Conservation (phyloP, 2,797 vertebrate genomes). For the Sebastes flavidus region DNA sequence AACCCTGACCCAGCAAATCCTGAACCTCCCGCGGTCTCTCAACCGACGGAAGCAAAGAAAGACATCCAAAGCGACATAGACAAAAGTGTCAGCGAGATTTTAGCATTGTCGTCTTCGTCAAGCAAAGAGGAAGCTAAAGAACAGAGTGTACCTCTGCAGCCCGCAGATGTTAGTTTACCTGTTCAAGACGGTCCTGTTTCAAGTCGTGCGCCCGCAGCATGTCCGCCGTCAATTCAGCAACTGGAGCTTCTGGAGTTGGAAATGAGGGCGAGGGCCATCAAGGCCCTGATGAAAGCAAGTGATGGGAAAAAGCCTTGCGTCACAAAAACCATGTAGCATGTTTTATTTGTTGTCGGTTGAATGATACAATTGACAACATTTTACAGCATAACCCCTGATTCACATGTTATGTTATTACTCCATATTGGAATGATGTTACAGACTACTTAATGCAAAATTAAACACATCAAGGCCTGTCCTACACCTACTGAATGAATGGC, state of each 20-base stretch:
- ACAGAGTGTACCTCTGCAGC: background rate
- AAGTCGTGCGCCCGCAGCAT: constrained; percentile 49
- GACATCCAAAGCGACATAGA: constrained; percentile 96
- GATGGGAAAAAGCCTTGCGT: constrained; percentile 83
- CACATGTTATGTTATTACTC: constrained; percentile 11
- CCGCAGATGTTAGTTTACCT: background rate
- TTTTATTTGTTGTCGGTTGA: background rate
- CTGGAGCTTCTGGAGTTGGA: constrained; percentile 96
- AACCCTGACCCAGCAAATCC: background rate
- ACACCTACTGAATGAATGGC: background rate
- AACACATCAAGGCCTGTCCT: background rate
- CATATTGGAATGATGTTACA: constrained; percentile 46
- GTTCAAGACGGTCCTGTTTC: background rate
- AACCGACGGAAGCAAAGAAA: constrained; percentile 41
- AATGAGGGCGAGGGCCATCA: constrained; percentile 97
- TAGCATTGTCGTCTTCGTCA: constrained; percentile 82
- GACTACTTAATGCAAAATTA: background rate
- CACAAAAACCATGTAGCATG: constrained; percentile 2
- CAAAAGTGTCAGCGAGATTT: constrained; percentile 94
- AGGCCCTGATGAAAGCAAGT: constrained; percentile 97
- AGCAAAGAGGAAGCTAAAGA: constrained; percentile 67
- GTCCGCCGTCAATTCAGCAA: constrained; percentile 93
- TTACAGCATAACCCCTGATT: background rate
- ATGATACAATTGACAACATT: background rate
- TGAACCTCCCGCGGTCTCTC: background rate